Conservation (phyloP, 2,888 invertebrate species). For the Drosophila ustulata region DNA sequence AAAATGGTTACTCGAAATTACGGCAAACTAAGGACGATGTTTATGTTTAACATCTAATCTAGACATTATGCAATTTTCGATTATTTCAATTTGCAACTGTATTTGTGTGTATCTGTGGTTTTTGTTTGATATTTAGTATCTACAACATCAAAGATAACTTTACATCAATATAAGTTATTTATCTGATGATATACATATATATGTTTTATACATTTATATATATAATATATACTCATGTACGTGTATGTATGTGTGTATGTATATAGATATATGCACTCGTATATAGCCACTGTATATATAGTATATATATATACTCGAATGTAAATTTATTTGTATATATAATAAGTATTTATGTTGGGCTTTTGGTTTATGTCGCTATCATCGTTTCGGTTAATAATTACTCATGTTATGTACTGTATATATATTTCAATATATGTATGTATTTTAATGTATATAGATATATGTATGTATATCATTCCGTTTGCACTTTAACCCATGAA, state of each 20-base stretch:
- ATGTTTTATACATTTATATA: conserved; percentile 30
- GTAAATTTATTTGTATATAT: conserved; percentile 60
- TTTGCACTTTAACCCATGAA: conserved; percentile 77
- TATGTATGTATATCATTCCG: conserved; percentile 58
- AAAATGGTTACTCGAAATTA: conserved; percentile 38
- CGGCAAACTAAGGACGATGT: conserved; percentile 46
- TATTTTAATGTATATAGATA: conserved; percentile 60
- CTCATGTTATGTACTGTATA: conserved; percentile 53
- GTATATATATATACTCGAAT: conserved; percentile 63
- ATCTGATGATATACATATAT: conserved; percentile 45
- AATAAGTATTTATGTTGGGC: conserved; percentile 50
- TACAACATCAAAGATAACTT: conserved; percentile 83
- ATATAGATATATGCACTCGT: conserved; percentile 52
- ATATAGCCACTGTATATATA: conserved; percentile 57
- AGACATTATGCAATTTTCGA: conserved; percentile 32
- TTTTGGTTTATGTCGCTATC: conserved; percentile 27
- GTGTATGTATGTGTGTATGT: conserved; percentile 22
- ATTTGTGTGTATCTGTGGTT: conserved; percentile 37
- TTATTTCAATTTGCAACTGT: conserved; percentile 28
- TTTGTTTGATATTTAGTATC: conserved; percentile 58
- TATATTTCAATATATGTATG: conserved; percentile 46
- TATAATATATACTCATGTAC: conserved; percentile 22
- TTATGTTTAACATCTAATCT: conserved; percentile 37
- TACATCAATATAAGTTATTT: conserved; percentile 60
- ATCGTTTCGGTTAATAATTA: conserved; percentile 64